Evolutionary conservation across 2,888 invertebrate species (phyloP), one percentile per base, ranked within the genome.

Genomic region (Maniola hyperantus): DNA sequence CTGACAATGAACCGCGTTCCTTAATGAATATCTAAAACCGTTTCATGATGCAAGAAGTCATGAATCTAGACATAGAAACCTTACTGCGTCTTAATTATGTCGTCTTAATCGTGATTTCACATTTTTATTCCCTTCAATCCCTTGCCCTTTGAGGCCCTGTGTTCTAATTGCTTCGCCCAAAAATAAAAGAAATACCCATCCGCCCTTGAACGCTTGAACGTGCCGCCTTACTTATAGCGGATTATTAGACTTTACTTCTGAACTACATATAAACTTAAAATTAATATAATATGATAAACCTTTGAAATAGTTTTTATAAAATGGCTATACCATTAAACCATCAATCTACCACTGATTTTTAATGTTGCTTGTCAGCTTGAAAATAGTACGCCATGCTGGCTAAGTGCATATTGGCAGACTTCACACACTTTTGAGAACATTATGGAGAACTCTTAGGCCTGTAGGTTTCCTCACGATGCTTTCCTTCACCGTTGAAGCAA

Each of bases 141-240:
- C 79, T 81, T 78, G 79, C 84, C 81, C 85, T 87, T 87, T 86
- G 83, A 84, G 84, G 81, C 77, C 81, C 82, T 80, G 79, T 79
- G 73, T 82, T 85, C 87, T 91, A 91, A 91, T 91, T 90, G 90
- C 89, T 89, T 83, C 81, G 82, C 81, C 84, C 84, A 81, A 87
- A 87, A 87, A 84, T 85, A 89, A 86, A 87, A 87, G 79, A 83
- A 85, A 86, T 84, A 85, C 82, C 80, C 80, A 78, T 78, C 82
- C 79, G 78, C 79, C 75, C 78, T 78, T 74, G 72, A 69, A 66
- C 57, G 69, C 78, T 78, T 74, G 72, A 69, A 66, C 57, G 69
- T 54, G 69, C 18, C 64, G 77, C 64, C 67, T 6, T 61, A 73
- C 8, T 80, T 46, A n/a, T 0, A 78, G 83, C 82, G 80, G 69